Conservation (phyloP, 2,797 vertebrate species). For the Enteromius mattozi region DNA sequence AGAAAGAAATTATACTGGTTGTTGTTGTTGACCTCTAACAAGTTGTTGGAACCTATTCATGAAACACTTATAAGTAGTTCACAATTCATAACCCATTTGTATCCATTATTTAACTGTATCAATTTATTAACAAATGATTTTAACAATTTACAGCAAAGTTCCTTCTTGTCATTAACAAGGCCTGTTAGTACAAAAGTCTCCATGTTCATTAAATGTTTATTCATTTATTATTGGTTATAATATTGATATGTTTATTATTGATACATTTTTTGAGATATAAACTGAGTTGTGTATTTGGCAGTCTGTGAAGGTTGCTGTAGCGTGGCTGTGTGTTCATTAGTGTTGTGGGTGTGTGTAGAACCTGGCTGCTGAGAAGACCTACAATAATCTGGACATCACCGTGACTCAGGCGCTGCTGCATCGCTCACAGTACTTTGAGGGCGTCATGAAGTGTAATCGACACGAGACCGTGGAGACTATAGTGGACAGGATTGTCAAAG, state of each 20-base stretch:
- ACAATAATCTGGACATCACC: slow-evolving; percentile 97
- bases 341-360: slow-evolving; percentile 79
- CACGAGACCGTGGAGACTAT: slow-evolving; percentile 97
- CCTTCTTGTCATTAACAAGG: not conserved
- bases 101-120: not conserved
- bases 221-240: not conserved
- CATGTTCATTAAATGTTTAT: not conserved
- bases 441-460: slow-evolving; percentile 94
- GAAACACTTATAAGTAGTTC: not conserved
- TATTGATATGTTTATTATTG: not conserved
- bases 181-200: not conserved
- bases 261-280: not conserved
- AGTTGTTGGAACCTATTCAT: not conserved
- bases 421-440: slow-evolving; percentile 98
- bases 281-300: not conserved
- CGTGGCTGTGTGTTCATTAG: slow-evolving; percentile 18
- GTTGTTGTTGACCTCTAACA: too few species aligned
- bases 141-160: not conserved
- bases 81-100: not conserved
- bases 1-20: not conserved
- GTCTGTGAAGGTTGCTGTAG: not conserved
- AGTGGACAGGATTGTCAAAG: slow-evolving; percentile 96
- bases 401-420: slow-evolving; percentile 97
- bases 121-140: not conserved
- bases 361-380: slow-evolving; percentile 98